Evolutionary conservation across 1,140 invertebrate species (phyloP).

Genomic region (Drosophila bipectinata): DNA sequence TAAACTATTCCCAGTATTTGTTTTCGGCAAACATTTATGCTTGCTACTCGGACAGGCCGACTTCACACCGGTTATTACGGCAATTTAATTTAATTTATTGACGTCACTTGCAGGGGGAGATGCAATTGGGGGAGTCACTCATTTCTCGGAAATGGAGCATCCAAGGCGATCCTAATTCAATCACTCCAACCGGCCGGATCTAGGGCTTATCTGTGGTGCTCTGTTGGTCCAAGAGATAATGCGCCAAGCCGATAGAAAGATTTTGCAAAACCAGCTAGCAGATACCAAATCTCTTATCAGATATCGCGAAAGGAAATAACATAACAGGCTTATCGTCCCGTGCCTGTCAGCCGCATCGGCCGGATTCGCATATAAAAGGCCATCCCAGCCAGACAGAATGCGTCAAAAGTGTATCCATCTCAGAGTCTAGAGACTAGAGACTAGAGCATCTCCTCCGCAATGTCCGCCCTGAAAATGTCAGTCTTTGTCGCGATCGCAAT

Average conservation of each 20-base stretch:
- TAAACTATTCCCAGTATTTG: constrained; percentile 41
- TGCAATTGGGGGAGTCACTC: background rate
- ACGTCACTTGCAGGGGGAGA: constrained; percentile 21
- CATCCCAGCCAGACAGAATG: constrained; percentile 50
- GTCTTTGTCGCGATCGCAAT: constrained; percentile 17
- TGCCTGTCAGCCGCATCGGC: constrained; percentile 16
- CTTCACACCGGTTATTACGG: constrained; percentile 28
- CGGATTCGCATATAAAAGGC: constrained; percentile 59
- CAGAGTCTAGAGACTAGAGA: background rate
- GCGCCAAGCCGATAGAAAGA: constrained; percentile 43
- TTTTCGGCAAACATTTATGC: constrained; percentile 26
- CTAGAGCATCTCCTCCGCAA: background rate
- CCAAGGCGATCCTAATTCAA: constrained; percentile 17
- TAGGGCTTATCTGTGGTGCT: constrained; percentile 29
- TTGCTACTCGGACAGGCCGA: constrained; percentile 25
- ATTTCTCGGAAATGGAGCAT: background rate
- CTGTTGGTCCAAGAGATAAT: constrained; percentile 29
- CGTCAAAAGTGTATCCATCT: constrained; percentile 56
- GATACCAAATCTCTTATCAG: constrained; percentile 23
- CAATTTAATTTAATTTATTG: background rate
- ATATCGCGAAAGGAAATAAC: constrained; percentile 54
- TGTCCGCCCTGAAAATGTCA: constrained; percentile 13
- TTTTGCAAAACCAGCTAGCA: constrained; percentile 24
- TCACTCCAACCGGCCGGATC: background rate
- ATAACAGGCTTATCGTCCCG: constrained; percentile 61